phyloP scores from a whole-genome alignment of 2,113 vertebrate species.

The Felis chaus region DNA sequence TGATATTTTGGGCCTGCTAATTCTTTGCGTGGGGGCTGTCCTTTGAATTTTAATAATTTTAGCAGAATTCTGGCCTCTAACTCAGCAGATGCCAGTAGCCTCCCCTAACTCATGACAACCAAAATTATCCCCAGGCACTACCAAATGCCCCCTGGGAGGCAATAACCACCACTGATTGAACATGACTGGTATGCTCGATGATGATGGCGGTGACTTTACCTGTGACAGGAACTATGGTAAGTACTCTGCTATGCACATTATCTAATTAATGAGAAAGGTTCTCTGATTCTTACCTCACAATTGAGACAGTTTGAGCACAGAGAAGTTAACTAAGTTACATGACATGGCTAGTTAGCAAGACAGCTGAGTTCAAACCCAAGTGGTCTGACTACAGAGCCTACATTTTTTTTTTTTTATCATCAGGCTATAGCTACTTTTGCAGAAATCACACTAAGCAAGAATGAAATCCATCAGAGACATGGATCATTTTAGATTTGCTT shows the following conservation, averaged over 20 bases:
- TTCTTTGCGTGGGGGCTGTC: neutral
- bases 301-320: neutral
- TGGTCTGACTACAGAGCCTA: neutral
- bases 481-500: neutral
- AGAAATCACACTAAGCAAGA: constrained; percentile 8
- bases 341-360: neutral
- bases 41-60: neutral
- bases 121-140: neutral
- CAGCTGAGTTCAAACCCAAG: neutral
- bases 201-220: neutral
- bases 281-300: neutral
- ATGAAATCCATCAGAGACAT: neutral
- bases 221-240: neutral
- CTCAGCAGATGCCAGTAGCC: neutral
- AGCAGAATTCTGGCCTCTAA: neutral
- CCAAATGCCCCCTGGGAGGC: neutral
- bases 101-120: neutral
- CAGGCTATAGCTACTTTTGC: neutral
- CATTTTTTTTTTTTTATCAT: neutral
- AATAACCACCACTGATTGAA: neutral
- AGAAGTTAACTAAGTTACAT: neutral
- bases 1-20: neutral
- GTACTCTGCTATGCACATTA: neutral
- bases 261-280: neutral
- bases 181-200: neutral